Evolutionary conservation across 2,888 invertebrate genomes (phyloP).

Genomic region (Lydus trimaculatus): DNA sequence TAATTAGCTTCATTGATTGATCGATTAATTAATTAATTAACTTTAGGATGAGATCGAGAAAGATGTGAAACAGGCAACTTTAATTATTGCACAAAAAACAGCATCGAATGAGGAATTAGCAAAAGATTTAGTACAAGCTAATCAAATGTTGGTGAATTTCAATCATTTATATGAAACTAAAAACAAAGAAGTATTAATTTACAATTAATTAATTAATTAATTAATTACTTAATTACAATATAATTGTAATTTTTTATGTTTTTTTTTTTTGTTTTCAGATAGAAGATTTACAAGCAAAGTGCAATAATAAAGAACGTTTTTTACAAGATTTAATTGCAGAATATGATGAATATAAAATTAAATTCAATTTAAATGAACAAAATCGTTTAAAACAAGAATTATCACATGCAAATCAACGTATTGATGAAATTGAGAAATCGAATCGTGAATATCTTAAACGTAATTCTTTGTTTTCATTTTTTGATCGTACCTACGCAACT

Average conservation of each 20-base stretch:
- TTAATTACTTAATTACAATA: not conserved
- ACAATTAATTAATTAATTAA: slow-evolving; percentile 4
- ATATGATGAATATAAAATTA: slow-evolving; percentile 49
- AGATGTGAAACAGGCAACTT: slow-evolving; percentile 54
- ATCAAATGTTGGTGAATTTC: slow-evolving; percentile 57
- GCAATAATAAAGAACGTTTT: slow-evolving; percentile 43
- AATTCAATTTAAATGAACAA: slow-evolving; percentile 47
- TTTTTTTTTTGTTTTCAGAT: slow-evolving; percentile 34
- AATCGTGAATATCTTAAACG: slow-evolving; percentile 54
- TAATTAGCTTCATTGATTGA: not conserved
- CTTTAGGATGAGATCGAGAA: slow-evolving; percentile 51
- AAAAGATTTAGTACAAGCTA: slow-evolving; percentile 57
- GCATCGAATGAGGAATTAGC: slow-evolving; percentile 55
- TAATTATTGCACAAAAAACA: slow-evolving; percentile 55
- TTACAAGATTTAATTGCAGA: slow-evolving; percentile 45
- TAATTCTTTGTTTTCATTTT: slow-evolving; percentile 29
- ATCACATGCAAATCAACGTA: slow-evolving; percentile 39
- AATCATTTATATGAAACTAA: slow-evolving; percentile 55
- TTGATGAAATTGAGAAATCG: slow-evolving; percentile 51
- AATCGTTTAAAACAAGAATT: slow-evolving; percentile 48
- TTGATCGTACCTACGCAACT: no score
- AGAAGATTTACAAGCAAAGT: slow-evolving; percentile 37
- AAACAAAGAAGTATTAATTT: slow-evolving; percentile 46
- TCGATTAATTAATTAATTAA: no score
- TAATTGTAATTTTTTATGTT: no score